Percentiles rank a stretch among this genome's conserved stretches.
Evolutionary conservation across 2,797 vertebrate species (phyloP).

Genomic region (Etheostoma nigrum): DNA sequence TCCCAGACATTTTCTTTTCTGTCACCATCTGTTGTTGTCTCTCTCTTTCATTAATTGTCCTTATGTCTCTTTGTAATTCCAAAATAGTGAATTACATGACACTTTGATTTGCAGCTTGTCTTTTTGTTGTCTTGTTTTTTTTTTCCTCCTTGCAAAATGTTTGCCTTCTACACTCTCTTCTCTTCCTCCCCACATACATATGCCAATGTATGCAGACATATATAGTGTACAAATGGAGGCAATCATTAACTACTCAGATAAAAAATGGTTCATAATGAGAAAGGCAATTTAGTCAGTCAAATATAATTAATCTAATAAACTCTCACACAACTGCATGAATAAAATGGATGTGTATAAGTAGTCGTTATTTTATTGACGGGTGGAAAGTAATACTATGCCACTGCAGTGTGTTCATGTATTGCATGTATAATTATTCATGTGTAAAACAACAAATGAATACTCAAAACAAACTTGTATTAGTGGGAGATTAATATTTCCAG

Average conservation of each 20-base stretch:
- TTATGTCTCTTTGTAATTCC: slow-evolving; percentile 17
- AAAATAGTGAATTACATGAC: slow-evolving; percentile 6
- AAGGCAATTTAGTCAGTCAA: not conserved
- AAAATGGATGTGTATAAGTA: not conserved
- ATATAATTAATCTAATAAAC: not conserved
- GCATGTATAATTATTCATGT: not conserved
- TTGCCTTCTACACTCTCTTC: not conserved
- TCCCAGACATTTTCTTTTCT: slow-evolving; percentile 10
- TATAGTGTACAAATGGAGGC: not conserved
- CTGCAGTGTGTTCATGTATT: not conserved
- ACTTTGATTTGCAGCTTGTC: not conserved
- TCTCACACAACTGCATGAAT: not conserved
- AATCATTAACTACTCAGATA: not conserved
- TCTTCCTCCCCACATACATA: too few species aligned
- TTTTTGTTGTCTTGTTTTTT: not conserved
- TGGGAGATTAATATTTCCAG: not conserved
- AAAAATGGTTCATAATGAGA: not conserved
- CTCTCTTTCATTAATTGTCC: slow-evolving; percentile 22
- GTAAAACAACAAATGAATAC: not conserved
- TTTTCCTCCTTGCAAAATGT: not conserved
- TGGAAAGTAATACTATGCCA: not conserved
- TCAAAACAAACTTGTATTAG: not conserved
- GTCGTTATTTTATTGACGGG: not conserved
- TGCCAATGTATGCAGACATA: not conserved
- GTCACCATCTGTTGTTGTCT: slow-evolving; percentile 49